phyloP scores from a whole-genome alignment of 2,888 invertebrate species.

The Hyles lineata region DNA sequence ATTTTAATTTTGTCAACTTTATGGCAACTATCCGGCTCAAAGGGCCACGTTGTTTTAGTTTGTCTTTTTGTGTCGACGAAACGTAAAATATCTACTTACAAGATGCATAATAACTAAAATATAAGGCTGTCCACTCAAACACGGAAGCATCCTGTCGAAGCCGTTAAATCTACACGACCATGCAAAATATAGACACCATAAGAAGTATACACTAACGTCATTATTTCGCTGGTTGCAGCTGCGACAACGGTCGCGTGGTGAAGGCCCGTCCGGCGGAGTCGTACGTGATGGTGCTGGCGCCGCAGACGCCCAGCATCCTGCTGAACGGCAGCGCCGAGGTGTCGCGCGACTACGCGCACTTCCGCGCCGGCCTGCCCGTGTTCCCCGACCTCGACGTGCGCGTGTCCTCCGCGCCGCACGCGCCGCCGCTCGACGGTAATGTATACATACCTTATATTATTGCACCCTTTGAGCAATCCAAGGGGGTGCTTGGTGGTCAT shows the following conservation, averaged over 20 bases:
- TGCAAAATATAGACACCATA: too few relatives aligned
- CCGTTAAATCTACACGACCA: too few relatives aligned
- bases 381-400: slow-evolving; percentile 93
- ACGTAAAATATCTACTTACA: too few relatives aligned
- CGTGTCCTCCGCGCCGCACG: slow-evolving; percentile 71
- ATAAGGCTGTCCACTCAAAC: too few relatives aligned
- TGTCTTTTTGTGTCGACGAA: too few relatives aligned
- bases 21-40: too few relatives aligned
- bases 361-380: slow-evolving; percentile 93
- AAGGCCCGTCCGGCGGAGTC: slow-evolving; percentile 91
- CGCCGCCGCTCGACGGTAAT: slow-evolving; percentile 48
- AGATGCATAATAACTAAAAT: too few relatives aligned
- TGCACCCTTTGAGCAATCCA: too few relatives aligned
- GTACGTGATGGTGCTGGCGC: slow-evolving; percentile 94
- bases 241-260: slow-evolving; percentile 90
- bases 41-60: too few relatives aligned
- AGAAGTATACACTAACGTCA: not conserved
- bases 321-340: slow-evolving; percentile 92
- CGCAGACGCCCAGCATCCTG: slow-evolving; percentile 93
- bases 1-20: too few relatives aligned
- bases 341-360: slow-evolving; percentile 93
- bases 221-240: slow-evolving; percentile 72
- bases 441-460: not conserved
- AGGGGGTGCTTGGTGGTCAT: too few relatives aligned
- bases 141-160: too few relatives aligned